Conservation (phyloP, 1,140 invertebrate species). For the Drosophila murphyi region DNA sequence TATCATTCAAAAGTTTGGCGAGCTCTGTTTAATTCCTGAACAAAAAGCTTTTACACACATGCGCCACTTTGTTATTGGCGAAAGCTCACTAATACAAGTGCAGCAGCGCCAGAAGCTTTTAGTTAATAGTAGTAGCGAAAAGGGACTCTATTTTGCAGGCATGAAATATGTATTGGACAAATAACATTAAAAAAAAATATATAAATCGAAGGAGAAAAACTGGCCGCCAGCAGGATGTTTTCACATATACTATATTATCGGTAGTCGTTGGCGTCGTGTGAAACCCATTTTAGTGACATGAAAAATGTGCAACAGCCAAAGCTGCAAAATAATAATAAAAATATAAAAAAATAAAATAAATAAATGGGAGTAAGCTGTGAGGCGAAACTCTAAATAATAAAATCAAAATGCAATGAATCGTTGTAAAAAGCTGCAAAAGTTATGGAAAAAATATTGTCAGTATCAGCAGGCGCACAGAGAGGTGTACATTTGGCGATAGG, state of each 20-base stretch:
- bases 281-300: constrained; percentile 77
- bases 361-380: constrained; percentile 30
- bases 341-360: neutral
- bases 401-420: constrained; percentile 77
- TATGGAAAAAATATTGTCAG: constrained; percentile 78
- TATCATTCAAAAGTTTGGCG: too few species aligned
- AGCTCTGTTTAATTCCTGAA: too few species aligned
- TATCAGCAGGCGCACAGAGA: constrained; percentile 46
- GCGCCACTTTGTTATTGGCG: neutral
- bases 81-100: constrained; percentile 7
- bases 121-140: neutral
- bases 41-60: constrained; percentile 5
- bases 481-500: neutral
- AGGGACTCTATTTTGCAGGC: constrained; percentile 1
- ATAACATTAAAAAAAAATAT: neutral
- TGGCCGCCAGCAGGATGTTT: constrained; percentile 23
- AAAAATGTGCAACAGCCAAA: constrained; percentile 69
- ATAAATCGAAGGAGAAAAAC: constrained; percentile 16
- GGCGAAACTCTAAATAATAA: constrained; percentile 71
- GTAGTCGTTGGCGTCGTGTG: constrained; percentile 40
- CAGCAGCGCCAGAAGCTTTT: neutral
- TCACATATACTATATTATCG: constrained; percentile 36
- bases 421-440: constrained; percentile 48
- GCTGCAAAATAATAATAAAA: constrained; percentile 1
- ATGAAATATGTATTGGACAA: constrained; percentile 51